Conservation (phyloP, 2,113 vertebrate species). For the Podarcis muralis region DNA sequence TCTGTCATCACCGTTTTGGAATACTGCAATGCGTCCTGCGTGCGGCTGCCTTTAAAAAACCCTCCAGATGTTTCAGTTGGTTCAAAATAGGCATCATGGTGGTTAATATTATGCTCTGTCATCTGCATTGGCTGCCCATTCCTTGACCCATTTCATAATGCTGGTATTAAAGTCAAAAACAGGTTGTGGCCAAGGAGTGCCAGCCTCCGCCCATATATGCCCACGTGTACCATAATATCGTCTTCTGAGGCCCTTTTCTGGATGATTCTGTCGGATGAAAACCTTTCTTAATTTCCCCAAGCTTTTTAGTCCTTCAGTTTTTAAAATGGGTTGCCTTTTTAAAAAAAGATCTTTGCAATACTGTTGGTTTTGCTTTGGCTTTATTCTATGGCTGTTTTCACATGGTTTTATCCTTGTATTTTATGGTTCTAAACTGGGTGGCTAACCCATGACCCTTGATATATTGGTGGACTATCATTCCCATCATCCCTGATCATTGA, state of each 20-base stretch:
- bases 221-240: no score
- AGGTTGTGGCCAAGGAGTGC: not conserved
- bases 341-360: no score
- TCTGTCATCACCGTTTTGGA: not conserved
- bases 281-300: not conserved
- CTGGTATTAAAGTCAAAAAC: not conserved
- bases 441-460: no score
- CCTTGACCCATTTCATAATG: not conserved
- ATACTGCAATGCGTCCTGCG: not conserved
- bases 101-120: not conserved
- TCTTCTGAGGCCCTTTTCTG: not conserved
- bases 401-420: no score
- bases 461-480: no score
- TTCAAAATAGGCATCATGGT: not conserved
- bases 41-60: not conserved
- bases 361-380: not conserved
- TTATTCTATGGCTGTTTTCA: not conserved
- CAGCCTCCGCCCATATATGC: no score
- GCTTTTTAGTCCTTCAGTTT: not conserved
- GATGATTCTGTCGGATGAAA: not conserved
- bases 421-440: no score
- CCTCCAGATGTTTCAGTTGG: not conserved
- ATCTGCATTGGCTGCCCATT: not conserved
- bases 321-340: not conserved
- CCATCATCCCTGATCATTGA: no score